Base-by-base conservation (phyloP, 2,888 invertebrate species). In the Altica lythri region DNA sequence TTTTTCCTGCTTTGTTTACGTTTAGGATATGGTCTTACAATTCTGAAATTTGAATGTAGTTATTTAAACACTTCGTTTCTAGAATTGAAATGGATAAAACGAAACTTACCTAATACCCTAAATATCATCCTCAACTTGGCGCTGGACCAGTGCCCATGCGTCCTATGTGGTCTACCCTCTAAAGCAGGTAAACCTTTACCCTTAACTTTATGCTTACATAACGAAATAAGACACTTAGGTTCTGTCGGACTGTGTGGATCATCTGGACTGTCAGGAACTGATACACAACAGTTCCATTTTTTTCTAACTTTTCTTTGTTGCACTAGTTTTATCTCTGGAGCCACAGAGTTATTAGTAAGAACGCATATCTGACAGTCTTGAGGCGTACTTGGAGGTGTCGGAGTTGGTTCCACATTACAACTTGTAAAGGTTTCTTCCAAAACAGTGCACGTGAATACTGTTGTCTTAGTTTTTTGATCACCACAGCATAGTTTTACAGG, bases 251-350 rank as follows among this genome's bases (percentile, higher is more conserved):
- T 80, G 22, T 78, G 77, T 44, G 80, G 79, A 65, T 81, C 79
- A 66, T 82, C 82, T 0, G 83, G 83, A 72, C 82, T 83, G 57
- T 83, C 82, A 1, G 82, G 82, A 5, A 81, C 81, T 22, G 79
- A 80, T 34, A 80, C 75, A 63, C 83, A 83, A 63, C 83, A 83
- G 64, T 82, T 83, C 83, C 82, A 83, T 75, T 80, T 81, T 63
- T 79, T 77, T 27, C 77, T 73, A 43, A 71, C 59, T 59, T 74
- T 75, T 37, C 70, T 72, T 45, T 60, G 66, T 42, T 47, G 63
- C 29, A 38, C 55, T 35, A 43, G 55, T 48, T 60, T 63, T 2
- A 54, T 44, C 45, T 72, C 72, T 3, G 67, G 67, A 14, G 62
- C 65, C 17, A 75, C 72, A 12, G 69, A 59, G 57, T 74, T 74